Percentiles rank a stretch among this genome's conserved stretches.
Evolutionary conservation across 2,888 invertebrate genomes (phyloP).

Genomic region (Baronia brevicornis): DNA sequence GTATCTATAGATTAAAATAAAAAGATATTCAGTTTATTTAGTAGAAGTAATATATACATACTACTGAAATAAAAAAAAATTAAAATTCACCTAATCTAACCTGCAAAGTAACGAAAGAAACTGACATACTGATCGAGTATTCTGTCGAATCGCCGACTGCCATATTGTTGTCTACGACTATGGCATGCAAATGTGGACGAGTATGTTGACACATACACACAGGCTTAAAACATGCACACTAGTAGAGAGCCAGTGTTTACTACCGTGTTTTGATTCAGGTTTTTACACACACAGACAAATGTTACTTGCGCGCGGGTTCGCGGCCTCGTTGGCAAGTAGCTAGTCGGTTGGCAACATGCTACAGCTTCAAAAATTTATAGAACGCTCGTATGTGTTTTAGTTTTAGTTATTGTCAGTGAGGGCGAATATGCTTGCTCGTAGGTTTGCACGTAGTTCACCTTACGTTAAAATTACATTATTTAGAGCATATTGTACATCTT

Average conservation of each 20-base stretch:
- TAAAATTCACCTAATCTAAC: slow-evolving; percentile 15
- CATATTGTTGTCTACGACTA: slow-evolving; percentile 41
- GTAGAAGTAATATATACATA: too few relatives aligned
- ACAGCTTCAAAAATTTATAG: too few relatives aligned
- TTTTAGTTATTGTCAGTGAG: too few relatives aligned
- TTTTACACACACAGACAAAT: slow-evolving; percentile 26
- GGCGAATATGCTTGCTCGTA: too few relatives aligned
- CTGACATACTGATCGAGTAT: slow-evolving; percentile 61
- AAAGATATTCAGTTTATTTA: too few relatives aligned
- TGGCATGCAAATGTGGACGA: slow-evolving; percentile 43
- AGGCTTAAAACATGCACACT: slow-evolving; percentile 9
- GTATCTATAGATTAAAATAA: too few relatives aligned
- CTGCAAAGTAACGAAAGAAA: slow-evolving; percentile 21
- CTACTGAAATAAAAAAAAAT: slow-evolving; percentile 10
- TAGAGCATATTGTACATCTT: too few relatives aligned
- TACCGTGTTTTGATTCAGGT: slow-evolving; percentile 31
- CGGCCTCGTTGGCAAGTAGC: slow-evolving; percentile 35
- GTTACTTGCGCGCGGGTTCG: slow-evolving; percentile 32
- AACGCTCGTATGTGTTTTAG: too few relatives aligned
- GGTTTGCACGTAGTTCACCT: too few relatives aligned
- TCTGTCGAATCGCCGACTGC: slow-evolving; percentile 34
- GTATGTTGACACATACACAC: slow-evolving; percentile 25
- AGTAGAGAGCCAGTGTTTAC: slow-evolving; percentile 7
- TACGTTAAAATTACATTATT: too few relatives aligned
- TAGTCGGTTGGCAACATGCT: slow-evolving; percentile 9